Evolutionary conservation across 2,113 vertebrate species (phyloP).

Genomic region (Spheniscus mendiculus): DNA sequence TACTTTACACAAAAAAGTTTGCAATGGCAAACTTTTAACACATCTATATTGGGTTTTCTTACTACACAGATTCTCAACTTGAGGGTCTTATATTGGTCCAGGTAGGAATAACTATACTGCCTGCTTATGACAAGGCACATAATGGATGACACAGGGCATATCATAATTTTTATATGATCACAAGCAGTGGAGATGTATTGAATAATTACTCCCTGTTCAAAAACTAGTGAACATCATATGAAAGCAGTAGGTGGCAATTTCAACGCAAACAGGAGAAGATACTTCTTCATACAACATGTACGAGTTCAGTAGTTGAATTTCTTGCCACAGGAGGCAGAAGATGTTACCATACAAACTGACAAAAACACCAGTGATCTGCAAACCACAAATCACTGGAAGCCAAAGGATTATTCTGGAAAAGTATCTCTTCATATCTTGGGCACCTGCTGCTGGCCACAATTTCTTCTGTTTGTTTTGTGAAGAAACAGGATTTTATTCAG

Average conservation of each 20-base stretch:
- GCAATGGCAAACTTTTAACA: neutral
- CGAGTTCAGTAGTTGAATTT: neutral
- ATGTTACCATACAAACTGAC: neutral
- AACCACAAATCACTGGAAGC: neutral
- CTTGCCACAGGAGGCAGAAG: neutral
- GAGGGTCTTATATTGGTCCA: neutral
- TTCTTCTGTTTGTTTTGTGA: neutral
- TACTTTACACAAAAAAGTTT: neutral
- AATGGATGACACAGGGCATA: neutral
- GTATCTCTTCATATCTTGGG: neutral
- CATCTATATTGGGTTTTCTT: neutral
- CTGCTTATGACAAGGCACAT: neutral
- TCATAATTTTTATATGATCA: neutral
- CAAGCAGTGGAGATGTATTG: neutral
- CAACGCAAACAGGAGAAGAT: neutral
- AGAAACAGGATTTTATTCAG: neutral
- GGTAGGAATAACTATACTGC: neutral
- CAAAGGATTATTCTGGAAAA: neutral
- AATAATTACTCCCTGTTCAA: neutral
- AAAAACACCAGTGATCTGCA: neutral
- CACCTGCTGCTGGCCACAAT: neutral
- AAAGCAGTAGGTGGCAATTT: neutral
- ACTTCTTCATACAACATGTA: neutral
- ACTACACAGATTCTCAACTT: neutral
- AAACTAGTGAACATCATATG: neutral